phyloP scores from a whole-genome alignment of 2,113 vertebrate species.

The Anhinga anhinga region DNA sequence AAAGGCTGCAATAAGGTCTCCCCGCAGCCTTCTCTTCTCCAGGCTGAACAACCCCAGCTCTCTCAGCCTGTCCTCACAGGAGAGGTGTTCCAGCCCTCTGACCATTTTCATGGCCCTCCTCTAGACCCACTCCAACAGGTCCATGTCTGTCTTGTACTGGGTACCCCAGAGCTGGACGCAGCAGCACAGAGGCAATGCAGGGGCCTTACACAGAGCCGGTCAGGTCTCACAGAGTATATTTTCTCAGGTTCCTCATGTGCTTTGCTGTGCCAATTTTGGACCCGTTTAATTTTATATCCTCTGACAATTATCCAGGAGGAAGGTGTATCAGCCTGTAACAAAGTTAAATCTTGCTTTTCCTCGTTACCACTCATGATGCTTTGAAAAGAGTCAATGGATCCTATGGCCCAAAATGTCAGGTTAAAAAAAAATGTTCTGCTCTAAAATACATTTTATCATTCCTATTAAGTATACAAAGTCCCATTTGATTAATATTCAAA shows the following conservation, averaged over 20 bases:
- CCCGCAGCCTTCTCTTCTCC: neutral
- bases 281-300: neutral
- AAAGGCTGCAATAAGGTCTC: neutral
- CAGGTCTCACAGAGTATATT: neutral
- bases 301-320: neutral
- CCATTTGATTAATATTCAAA: neutral
- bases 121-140: neutral
- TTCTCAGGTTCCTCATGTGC: neutral
- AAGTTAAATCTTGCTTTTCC: neutral
- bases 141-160: too few relatives aligned
- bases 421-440: neutral
- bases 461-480: neutral
- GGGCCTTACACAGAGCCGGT: neutral
- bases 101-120: fast-evolving
- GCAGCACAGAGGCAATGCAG: neutral
- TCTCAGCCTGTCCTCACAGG: neutral
- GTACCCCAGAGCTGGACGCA: neutral
- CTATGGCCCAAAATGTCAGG: neutral
- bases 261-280: neutral
- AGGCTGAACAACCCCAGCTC: neutral
- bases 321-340: neutral
- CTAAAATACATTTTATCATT: neutral
- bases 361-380: neutral
- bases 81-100: neutral
- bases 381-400: neutral